Conservation (phyloP, 1,140 invertebrate species). For the Leptinotarsa lineolata region DNA sequence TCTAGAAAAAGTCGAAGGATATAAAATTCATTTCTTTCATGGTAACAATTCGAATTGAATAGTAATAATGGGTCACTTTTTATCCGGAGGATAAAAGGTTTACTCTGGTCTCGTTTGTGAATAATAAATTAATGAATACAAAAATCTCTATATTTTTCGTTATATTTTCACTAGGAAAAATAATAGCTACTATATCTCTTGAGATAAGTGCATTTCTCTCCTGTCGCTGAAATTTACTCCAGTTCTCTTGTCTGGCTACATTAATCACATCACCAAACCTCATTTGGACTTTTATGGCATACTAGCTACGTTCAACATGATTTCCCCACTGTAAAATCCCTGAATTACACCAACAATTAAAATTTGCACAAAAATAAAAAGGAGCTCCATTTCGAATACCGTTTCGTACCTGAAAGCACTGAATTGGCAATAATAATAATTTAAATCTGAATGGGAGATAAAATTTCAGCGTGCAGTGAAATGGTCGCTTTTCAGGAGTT, state of each 20-base stretch:
- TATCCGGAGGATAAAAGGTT: no score
- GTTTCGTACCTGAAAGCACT: constrained; percentile 12
- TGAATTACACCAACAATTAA: constrained; percentile 14
- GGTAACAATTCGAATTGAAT: no score
- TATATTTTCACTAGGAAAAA: no score
- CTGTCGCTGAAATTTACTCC: no score
- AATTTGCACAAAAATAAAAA: constrained; percentile 12
- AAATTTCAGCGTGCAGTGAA: constrained; percentile 11
- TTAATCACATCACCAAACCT: background rate
- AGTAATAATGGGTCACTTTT: no score
- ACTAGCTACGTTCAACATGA: background rate
- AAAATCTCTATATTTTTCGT: no score
- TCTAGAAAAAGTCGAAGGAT: no score
- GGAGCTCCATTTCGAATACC: constrained; percentile 7
- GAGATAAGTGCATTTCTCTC: no score
- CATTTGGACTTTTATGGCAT: background rate
- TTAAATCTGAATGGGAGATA: constrained; percentile 20
- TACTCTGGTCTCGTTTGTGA: no score
- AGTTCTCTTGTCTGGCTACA: background rate
- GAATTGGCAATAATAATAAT: constrained; percentile 22
- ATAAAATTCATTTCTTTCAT: no score
- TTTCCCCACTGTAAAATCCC: background rate
- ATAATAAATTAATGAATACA: no score
- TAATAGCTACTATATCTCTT: no score
- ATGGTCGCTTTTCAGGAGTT: constrained; percentile 14